Evolutionary conservation across 2,888 invertebrate genomes (phyloP).

Genomic region (Heliconius sara): DNA sequence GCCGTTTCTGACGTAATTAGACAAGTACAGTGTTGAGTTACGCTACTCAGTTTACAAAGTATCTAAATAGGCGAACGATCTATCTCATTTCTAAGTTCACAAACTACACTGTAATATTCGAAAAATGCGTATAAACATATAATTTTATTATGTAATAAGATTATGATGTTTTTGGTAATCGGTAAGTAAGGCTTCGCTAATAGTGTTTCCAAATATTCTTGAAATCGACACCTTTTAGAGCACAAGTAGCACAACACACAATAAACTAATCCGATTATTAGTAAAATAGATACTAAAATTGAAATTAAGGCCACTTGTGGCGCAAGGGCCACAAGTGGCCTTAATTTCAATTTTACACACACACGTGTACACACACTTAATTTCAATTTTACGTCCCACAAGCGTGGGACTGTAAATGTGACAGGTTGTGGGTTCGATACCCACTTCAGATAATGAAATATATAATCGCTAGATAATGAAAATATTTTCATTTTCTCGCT

Average conservation of each 20-base stretch:
- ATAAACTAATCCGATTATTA: slow-evolving; percentile 3
- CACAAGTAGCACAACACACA: background rate
- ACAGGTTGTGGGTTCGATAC: background rate
- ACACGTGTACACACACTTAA: no score
- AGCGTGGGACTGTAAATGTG: no score
- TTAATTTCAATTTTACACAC: no score
- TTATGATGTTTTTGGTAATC: background rate
- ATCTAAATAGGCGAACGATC: background rate
- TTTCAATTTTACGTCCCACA: no score
- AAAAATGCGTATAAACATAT: background rate
- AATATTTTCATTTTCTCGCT: background rate
- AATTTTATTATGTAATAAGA: background rate
- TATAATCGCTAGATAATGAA: no score
- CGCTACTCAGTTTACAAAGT: background rate
- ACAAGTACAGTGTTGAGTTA: background rate
- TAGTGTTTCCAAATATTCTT: background rate
- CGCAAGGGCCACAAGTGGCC: no score
- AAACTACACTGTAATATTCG: background rate
- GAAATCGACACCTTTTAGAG: background rate
- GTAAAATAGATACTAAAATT: background rate
- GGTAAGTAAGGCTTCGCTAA: slow-evolving; percentile 5
- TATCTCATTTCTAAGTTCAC: background rate
- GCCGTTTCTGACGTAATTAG: background rate
- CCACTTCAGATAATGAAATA: background rate
- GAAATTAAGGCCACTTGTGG: no score